These are phyloP conservation scores for Oegoconia quadripuncta DNA, from an alignment of 2,888 invertebrate species.

Conservation along the genomic window DNA sequence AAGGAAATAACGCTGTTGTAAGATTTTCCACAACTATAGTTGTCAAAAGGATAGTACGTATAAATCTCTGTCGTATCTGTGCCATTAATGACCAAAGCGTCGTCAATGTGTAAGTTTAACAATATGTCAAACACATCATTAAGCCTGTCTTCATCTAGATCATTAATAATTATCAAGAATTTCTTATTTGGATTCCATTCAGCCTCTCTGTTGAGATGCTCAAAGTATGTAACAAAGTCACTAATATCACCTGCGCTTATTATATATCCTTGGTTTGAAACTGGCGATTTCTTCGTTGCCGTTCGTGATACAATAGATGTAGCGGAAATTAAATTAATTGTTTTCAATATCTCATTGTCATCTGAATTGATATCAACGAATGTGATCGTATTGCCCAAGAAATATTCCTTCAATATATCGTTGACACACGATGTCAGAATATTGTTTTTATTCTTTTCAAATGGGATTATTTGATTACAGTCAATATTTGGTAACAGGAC, in stretches of 20 bases:
- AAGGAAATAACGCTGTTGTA: slow-evolving; percentile 35
- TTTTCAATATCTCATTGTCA: too few relatives aligned
- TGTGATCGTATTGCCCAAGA: slow-evolving; percentile 6
- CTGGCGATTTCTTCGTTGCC: not conserved
- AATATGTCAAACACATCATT: slow-evolving; percentile 38
- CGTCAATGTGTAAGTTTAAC: slow-evolving; percentile 29
- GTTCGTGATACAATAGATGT: slow-evolving; percentile 9
- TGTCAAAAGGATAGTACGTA: slow-evolving; percentile 51
- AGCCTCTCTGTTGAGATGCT: slow-evolving; percentile 24
- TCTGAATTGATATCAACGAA: slow-evolving; percentile 21
- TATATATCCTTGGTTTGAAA: slow-evolving; percentile 30
- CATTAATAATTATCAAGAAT: slow-evolving; percentile 36
- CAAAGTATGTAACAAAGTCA: slow-evolving; percentile 23
- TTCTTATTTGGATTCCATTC: slow-evolving; percentile 42
- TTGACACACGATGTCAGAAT: not conserved
- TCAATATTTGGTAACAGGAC: too few relatives aligned
- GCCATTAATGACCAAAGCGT: slow-evolving; percentile 39
- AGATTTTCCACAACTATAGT: slow-evolving; percentile 48
- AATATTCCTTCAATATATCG: not conserved
- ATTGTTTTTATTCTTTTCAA: not conserved
- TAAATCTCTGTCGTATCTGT: slow-evolving; percentile 34
- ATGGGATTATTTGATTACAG: too few relatives aligned
- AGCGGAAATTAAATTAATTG: slow-evolving; percentile 6
- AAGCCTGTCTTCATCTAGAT: slow-evolving; percentile 22
- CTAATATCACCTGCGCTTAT: too few relatives aligned